Evolutionary conservation across 2,113 vertebrate species (phyloP).

Genomic region (Hyperoodon ampullatus): DNA sequence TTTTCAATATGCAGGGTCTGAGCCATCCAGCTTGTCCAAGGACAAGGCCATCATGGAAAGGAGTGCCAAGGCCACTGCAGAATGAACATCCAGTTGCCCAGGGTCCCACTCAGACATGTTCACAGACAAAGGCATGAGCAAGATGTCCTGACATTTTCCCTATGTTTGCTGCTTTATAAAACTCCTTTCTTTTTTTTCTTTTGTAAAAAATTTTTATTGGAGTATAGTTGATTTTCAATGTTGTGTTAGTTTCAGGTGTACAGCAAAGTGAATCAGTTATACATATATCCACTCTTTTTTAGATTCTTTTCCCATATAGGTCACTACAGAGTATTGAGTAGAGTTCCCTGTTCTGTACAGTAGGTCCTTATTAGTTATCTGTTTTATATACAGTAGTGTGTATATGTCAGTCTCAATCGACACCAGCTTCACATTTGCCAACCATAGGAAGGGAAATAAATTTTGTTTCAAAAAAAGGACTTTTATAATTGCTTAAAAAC

Average conservation of each 20-base stretch:
- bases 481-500: conserved; percentile 17
- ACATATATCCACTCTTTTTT: not conserved
- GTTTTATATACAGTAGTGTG: not conserved
- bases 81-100: not conserved
- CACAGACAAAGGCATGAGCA: not conserved
- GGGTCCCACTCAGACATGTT: not conserved
- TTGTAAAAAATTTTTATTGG: not conserved
- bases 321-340: too few relatives aligned
- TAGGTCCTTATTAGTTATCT: not conserved
- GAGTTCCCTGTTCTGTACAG: too few relatives aligned
- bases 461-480: not conserved
- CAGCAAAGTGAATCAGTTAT: not conserved
- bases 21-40: not conserved
- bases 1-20: not conserved
- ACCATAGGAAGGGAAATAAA: not conserved
- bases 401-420: not conserved
- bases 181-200: not conserved
- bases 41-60: not conserved
- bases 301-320: not conserved
- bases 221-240: not conserved
- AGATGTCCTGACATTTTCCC: not conserved
- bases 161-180: not conserved
- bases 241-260: not conserved
- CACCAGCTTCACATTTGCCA: not conserved
- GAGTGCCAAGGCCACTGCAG: too few relatives aligned